Evolutionary conservation across 2,888 invertebrate genomes (phyloP).

Genomic region (Rotaria macrura): DNA sequence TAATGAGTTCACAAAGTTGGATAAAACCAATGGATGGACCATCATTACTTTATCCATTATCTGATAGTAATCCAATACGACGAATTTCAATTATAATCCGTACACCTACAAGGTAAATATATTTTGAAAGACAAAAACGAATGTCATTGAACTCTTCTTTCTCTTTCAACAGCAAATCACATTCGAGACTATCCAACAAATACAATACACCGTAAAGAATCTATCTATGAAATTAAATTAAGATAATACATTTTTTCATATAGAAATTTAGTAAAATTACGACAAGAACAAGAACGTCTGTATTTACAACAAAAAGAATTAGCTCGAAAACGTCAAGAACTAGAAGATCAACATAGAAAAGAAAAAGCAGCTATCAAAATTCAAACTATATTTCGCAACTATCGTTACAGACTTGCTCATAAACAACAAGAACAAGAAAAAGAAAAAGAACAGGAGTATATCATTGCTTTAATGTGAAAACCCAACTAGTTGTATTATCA

Average conservation of each 20-base stretch:
- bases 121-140: neutral
- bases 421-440: neutral
- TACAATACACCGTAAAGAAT: neutral
- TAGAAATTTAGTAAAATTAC: neutral
- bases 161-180: neutral
- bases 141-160: too few species aligned
- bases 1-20: too few species aligned
- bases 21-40: neutral
- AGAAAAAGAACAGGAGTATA: too few species aligned
- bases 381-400: neutral
- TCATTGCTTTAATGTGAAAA: too few species aligned
- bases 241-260: neutral
- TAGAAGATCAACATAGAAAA: neutral
- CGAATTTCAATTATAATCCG: neutral
- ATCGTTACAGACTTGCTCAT: neutral
- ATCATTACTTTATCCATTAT: neutral
- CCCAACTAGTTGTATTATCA: too few species aligned
- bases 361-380: neutral
- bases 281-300: slow-evolving; percentile 5
- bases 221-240: neutral
- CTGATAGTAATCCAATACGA: neutral
- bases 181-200: neutral
- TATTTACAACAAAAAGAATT: neutral
- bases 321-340: neutral
- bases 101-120: neutral